These are phyloP conservation scores for Tetraodon nigroviridis DNA, from an alignment of 2,113 vertebrate genomes.

Conservation along the genomic window DNA sequence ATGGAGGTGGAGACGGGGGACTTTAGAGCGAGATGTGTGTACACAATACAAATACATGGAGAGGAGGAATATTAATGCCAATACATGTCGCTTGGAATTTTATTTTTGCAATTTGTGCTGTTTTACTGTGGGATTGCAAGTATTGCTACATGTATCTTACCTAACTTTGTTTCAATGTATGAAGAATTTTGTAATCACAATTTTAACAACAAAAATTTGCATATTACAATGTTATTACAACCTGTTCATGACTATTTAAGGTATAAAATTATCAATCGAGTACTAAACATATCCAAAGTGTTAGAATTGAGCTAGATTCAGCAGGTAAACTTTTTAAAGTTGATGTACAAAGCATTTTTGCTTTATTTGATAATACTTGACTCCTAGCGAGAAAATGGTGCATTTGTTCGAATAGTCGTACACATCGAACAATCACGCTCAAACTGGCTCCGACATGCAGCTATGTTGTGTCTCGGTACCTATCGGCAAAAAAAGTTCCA, in stretches of 20 bases:
- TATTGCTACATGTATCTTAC: conserved; percentile 59
- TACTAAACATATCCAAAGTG: conserved; percentile 56
- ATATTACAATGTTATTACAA: conserved; percentile 48
- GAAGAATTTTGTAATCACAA: conserved; percentile 45
- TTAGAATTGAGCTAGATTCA: conserved; percentile 48
- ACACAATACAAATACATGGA: conserved; percentile 55
- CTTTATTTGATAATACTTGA: conserved; percentile 38
- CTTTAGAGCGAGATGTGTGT: conserved; percentile 53
- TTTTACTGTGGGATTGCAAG: conserved; percentile 42
- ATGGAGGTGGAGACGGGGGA: conserved; percentile 57
- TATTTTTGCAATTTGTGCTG: conserved; percentile 53
- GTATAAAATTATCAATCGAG: conserved; percentile 59
- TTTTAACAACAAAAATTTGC: conserved; percentile 54
- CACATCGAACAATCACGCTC: conserved; percentile 24
- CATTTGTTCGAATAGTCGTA: conserved; percentile 23
- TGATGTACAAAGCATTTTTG: conserved; percentile 54
- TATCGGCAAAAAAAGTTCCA: conserved; percentile 33
- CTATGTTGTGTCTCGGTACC: conserved; percentile 32
- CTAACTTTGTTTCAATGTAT: conserved; percentile 47
- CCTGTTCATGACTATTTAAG: conserved; percentile 27
- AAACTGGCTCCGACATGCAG: conserved; percentile 50
- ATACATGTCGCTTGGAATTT: conserved; percentile 41
- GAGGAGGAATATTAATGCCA: conserved; percentile 35
- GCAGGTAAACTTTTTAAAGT: conserved; percentile 54
- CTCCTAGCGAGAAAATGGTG: conserved; percentile 38